Base-by-base conservation (phyloP, 2,113 vertebrate genomes). In the Amazona guildingii region DNA sequence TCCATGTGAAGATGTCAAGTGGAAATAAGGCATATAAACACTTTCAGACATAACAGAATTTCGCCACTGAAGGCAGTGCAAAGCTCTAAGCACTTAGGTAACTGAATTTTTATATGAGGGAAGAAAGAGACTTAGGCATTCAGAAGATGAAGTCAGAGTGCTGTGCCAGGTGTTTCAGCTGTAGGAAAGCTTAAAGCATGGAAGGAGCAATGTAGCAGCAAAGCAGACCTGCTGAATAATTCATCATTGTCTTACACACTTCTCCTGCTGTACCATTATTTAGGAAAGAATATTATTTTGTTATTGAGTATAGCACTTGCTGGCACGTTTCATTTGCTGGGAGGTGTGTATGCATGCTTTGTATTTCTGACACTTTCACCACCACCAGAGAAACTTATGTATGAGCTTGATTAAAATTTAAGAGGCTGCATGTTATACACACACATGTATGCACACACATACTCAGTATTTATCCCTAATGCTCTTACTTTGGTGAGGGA, bases 241-340 rank as follows among this genome's bases (percentile, higher is more conserved):
- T 98, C 97, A 98, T 98, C 83, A 91, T 80, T 87, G 83, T 95
- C 97, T 97, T 92, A 89, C 67, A 76, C 92, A 96, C 88, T 97
- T 97, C 93, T 51, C 83, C 90, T 96, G 94, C 96, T 84, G 48
- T 93, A 94, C 86, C 96, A 87, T 97, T 98, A 98, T 97, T 98
- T 98, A 97, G 95, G 95, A 97, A 97, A 96, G 95, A 95, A 97
- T 97, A 97, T 98, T 98, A 97, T 97, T 97, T 96, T 95, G 83
- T 98, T 98, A 98, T 98, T 98, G 98, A 98, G 98, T 98, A 95
- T 92, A 98, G 49, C 94, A 93, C 96, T 98, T 97, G 95, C 55
- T 95, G 97, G 98, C 97, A 97, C 70, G 44, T 98, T 98, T 98
- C 96, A 98, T 98, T 98, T 98, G 95, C 97, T 97, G 75, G 44